Evolutionary conservation across 1,140 invertebrate species (phyloP).

Genomic region (Branchinecta lindahli): DNA sequence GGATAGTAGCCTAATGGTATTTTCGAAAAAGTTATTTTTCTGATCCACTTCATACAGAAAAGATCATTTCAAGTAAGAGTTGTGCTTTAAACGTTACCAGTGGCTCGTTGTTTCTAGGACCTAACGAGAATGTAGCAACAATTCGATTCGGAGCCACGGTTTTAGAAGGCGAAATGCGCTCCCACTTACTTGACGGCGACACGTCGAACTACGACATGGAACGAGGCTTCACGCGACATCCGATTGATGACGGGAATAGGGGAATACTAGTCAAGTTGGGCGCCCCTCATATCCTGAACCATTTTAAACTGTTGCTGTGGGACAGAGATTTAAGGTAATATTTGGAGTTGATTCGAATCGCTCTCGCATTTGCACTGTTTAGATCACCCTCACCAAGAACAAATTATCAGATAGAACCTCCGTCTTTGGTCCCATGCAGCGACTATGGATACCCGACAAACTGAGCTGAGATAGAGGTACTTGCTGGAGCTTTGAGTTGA

Average conservation of each 20-base stretch:
- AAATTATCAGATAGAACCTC: too few species aligned
- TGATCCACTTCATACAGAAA: too few species aligned
- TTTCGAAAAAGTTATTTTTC: too few species aligned
- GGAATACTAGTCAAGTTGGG: conserved; percentile 78
- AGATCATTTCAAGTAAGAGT: too few species aligned
- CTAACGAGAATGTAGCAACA: conserved; percentile 81
- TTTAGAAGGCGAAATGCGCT: conserved; percentile 68
- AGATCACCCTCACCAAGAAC: too few species aligned
- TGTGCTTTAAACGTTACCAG: too few species aligned
- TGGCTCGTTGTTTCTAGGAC: conserved; percentile 38
- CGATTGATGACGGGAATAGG: conserved; percentile 58
- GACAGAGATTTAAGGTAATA: conserved; percentile 68
- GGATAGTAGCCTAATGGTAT: too few species aligned
- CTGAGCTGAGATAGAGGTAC: too few species aligned
- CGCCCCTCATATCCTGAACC: conserved; percentile 78
- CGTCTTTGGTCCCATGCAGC: too few species aligned
- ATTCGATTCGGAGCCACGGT: conserved; percentile 59
- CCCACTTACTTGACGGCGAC: conserved; percentile 74
- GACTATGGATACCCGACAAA: neutral
- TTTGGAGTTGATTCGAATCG: neutral
- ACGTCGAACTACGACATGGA: conserved; percentile 76
- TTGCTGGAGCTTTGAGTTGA: too few species aligned
- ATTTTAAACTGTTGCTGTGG: conserved; percentile 82
- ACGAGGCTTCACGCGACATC: conserved; percentile 76
- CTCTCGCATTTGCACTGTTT: too few species aligned